Conservation (phyloP, 2,888 invertebrate genomes). For the Lapara coniferarum region DNA sequence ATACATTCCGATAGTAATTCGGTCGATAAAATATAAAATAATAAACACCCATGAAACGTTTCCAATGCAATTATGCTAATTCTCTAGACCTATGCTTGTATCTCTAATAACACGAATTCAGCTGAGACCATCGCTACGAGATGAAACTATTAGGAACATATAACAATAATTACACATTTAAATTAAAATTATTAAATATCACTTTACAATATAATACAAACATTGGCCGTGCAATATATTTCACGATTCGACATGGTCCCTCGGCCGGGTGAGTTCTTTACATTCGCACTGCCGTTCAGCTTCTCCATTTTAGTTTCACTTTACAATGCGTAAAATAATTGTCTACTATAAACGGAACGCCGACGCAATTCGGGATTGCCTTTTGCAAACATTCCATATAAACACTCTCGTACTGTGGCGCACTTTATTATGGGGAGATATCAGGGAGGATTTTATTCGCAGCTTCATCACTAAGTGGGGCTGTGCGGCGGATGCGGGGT, state of each 20-base stretch:
- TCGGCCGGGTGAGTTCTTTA: conserved; percentile 34
- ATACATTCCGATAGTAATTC: conserved; percentile 10
- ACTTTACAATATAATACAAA: conserved; percentile 71
- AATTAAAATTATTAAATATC: conserved; percentile 65
- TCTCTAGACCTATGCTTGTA: conserved; percentile 40
- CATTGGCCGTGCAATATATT: conserved; percentile 32
- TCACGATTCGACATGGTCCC: conserved; percentile 17
- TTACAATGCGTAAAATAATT: conserved; percentile 46
- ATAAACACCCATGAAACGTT: conserved; percentile 33
- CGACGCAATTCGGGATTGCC: conserved; percentile 43
- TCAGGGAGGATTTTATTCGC: conserved; percentile 47
- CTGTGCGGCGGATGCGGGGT: conserved; percentile 75
- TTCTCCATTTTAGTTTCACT: conserved; percentile 44
- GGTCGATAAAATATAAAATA: conserved; percentile 32
- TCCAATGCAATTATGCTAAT: conserved; percentile 49
- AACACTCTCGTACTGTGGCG: conserved; percentile 53
- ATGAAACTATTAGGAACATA: conserved; percentile 81
- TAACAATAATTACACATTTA: conserved; percentile 71
- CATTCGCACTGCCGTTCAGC: conserved; percentile 39
- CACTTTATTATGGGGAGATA: conserved; percentile 56
- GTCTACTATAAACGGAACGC: conserved; percentile 43
- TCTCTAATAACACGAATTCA: conserved; percentile 54
- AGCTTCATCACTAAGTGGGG: conserved; percentile 70
- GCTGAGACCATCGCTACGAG: conserved; percentile 67
- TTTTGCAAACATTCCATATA: conserved; percentile 51